Conservation (phyloP, 2,797 vertebrate species). For the Bovichtus diacanthus region DNA sequence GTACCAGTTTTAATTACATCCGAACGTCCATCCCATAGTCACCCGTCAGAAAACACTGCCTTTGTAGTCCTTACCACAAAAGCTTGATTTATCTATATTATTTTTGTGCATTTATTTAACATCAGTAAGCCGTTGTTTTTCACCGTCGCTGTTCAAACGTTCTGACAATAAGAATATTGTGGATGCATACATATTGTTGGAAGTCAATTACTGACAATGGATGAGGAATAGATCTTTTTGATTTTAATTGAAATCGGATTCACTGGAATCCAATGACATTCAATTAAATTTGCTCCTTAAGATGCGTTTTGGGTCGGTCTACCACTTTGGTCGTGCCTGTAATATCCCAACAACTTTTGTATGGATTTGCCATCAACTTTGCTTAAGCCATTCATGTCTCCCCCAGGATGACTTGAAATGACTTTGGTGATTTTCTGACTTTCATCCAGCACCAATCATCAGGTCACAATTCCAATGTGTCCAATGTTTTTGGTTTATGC, state of each 20-base stretch:
- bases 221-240: neutral
- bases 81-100: neutral
- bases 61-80: slow-evolving; percentile 6
- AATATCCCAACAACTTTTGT: neutral
- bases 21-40: neutral
- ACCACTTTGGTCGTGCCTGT: neutral
- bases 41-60: neutral
- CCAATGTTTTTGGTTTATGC: neutral
- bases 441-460: neutral
- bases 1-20: neutral
- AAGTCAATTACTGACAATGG: neutral
- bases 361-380: neutral
- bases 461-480: neutral
- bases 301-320: neutral
- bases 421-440: neutral
- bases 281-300: neutral
- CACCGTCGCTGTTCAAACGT: neutral
- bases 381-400: neutral
- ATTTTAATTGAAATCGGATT: neutral
- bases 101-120: neutral
- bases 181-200: no score
- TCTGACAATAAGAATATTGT: neutral
- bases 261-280: neutral
- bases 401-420: neutral
- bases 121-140: neutral